Conservation (phyloP, 64 coral and sea anemone genomes). For the Montipora cactus region DNA sequence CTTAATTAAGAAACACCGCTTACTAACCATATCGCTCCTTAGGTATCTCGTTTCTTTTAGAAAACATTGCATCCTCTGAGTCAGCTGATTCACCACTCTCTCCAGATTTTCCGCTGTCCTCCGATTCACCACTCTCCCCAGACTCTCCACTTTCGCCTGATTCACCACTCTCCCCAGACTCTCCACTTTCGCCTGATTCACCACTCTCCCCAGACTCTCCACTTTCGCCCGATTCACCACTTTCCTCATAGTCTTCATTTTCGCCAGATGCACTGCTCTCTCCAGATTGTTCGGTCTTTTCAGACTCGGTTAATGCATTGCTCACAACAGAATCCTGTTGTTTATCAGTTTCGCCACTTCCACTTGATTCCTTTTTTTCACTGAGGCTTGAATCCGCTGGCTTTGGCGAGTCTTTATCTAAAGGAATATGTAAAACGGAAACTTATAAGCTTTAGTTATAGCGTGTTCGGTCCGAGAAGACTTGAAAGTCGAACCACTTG, state of each 20-base stretch:
- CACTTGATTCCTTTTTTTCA: neutral
- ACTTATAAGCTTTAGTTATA: too few relatives aligned
- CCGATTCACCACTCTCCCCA: constrained; percentile 55
- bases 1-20: neutral
- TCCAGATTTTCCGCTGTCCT: constrained; percentile 22
- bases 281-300: constrained; percentile 16
- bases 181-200: constrained; percentile 17
- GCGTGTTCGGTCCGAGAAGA: too few relatives aligned
- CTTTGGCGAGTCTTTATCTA: neutral
- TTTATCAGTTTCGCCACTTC: neutral
- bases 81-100: constrained; percentile 25
- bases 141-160: constrained; percentile 57
- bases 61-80: constrained; percentile 22
- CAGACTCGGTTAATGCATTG: constrained; percentile 9
- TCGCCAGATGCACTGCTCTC: constrained; percentile 28
- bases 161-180: constrained; percentile 10
- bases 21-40: constrained; percentile 6
- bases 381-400: neutral
- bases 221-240: constrained; percentile 13
- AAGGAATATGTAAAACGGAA: neutral
- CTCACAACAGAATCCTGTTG: neutral
- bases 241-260: constrained; percentile 14
- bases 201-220: constrained; percentile 50
- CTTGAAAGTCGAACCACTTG: too few relatives aligned
- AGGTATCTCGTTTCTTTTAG: constrained; percentile 51